phyloP scores from a whole-genome alignment of 2,113 vertebrate genomes.

The Petromus typicus region DNA sequence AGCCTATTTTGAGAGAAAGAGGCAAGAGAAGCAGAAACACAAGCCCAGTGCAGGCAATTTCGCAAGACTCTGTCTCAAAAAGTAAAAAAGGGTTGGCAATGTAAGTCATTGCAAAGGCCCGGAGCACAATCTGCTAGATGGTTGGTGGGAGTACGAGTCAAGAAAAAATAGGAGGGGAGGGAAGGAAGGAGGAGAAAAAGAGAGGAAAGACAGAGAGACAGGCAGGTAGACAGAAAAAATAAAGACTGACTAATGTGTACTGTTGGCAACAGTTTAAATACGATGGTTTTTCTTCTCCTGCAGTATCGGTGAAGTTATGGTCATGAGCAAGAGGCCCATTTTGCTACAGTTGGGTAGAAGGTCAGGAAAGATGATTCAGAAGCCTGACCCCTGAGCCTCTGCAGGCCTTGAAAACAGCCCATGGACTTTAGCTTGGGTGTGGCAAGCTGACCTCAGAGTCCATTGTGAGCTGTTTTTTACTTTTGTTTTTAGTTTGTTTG shows the following conservation, averaged over 20 bases:
- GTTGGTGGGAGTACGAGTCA: too few species aligned
- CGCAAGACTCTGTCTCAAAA: not conserved
- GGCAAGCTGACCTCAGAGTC: slow-evolving; percentile 83
- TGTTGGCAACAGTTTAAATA: not conserved
- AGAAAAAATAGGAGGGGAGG: not conserved
- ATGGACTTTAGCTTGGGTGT: slow-evolving; percentile 79
- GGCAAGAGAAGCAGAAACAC: not conserved
- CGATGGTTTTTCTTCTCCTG: not conserved
- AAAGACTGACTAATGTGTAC: not conserved
- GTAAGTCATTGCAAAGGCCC: not conserved
- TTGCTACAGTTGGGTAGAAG: slow-evolving; percentile 70
- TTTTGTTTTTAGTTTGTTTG: slow-evolving; percentile 81
- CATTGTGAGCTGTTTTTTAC: slow-evolving; percentile 76
- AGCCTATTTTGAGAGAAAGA: not conserved
- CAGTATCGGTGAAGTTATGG: slow-evolving; percentile 42
- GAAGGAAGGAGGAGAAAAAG: not conserved
- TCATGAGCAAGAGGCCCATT: slow-evolving; percentile 57
- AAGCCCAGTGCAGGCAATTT: not conserved
- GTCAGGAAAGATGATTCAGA: slow-evolving; percentile 80
- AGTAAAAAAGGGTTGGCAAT: not conserved
- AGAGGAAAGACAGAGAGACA: not conserved
- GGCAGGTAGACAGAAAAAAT: not conserved
- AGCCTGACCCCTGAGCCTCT: slow-evolving; percentile 58
- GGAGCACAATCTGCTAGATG: not conserved
- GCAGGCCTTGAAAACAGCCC: slow-evolving; percentile 38